Evolutionary conservation across 2,888 invertebrate genomes (phyloP).

Genomic region (Rhingia rostrata): DNA sequence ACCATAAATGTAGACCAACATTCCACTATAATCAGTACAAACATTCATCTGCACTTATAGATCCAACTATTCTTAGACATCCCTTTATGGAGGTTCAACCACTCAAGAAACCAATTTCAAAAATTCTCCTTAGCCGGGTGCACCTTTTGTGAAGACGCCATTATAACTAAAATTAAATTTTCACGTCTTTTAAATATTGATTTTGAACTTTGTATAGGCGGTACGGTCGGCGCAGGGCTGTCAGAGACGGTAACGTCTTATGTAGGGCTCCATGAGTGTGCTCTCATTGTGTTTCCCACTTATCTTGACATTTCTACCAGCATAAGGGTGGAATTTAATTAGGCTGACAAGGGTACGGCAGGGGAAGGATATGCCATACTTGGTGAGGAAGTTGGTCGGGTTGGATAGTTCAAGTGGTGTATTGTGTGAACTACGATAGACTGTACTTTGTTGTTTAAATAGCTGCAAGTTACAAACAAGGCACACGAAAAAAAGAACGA

Average conservation of each 20-base stretch:
- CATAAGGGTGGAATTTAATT: constrained; percentile 32
- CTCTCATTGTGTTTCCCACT: constrained; percentile 3
- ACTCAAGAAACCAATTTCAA: background rate
- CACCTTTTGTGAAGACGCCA: background rate
- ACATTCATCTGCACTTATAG: background rate
- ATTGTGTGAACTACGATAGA: background rate
- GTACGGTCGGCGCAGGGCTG: background rate
- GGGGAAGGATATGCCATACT: background rate
- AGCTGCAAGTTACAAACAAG: too few relatives aligned
- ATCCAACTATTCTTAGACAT: too few relatives aligned
- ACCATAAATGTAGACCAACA: background rate
- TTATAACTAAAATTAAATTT: constrained; percentile 7
- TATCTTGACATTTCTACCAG: constrained; percentile 13
- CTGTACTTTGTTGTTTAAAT: background rate
- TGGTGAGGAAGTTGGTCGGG: background rate
- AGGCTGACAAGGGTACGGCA: constrained; percentile 5
- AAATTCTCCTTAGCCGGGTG: background rate
- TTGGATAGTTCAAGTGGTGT: background rate
- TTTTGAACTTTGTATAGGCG: background rate
- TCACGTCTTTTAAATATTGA: constrained; percentile 26
- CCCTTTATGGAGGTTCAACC: too few relatives aligned
- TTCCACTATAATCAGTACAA: background rate
- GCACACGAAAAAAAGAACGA: too few relatives aligned
- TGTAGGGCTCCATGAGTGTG: background rate
- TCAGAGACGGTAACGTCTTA: background rate